Base-by-base conservation (phyloP, 2,888 invertebrate genomes). In the Sesamia inferens region DNA sequence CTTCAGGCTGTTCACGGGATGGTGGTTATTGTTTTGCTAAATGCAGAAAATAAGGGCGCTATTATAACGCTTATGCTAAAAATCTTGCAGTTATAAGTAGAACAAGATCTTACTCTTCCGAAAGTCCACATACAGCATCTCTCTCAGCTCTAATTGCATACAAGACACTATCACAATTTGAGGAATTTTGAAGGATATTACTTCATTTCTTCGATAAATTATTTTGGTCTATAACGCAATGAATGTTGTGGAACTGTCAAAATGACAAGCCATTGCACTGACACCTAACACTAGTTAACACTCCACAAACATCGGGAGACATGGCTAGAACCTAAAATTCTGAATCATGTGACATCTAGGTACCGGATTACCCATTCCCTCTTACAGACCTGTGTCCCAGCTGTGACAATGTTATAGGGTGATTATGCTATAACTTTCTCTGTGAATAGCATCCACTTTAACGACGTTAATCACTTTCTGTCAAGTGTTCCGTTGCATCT, bases 1-100 rank as follows among this genome's bases (percentile, higher is more conserved):
- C 55, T 68, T 31, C n/a, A 64, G 58, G 54, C 54, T 31, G 74
- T 58, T 58, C 74, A 51, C 62, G 67, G 74, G 1, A 22, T 39
- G 22, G 5, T 57, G 22, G 8, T 63, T 51, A 44, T 51, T 63
- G 39, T 71, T 58, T 63, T 47, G 39, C 24, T 5, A 22, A 47
- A 14, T 5, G 13, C 10, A 11, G 42, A 22, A 51, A 58, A 74
- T 63, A 54, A 64, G 6, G 22, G 42, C 8, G 19, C 10, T 42
- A 55, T 54, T 54, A 47, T 54, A 47, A 2, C 44, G 39, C 61
- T 61, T 13, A 10, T 62, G 44, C 24, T 11, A 62, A 62, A 61
- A 19, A 19, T 24, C 19, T 42, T 59, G 19, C 14, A 44, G 5
- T 62, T 61, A 24, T 67, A 11, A 39, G 11, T 13, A 19, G 42